phyloP scores from a whole-genome alignment of 2,888 invertebrate genomes.

The Ichneumoninae sp. region DNA sequence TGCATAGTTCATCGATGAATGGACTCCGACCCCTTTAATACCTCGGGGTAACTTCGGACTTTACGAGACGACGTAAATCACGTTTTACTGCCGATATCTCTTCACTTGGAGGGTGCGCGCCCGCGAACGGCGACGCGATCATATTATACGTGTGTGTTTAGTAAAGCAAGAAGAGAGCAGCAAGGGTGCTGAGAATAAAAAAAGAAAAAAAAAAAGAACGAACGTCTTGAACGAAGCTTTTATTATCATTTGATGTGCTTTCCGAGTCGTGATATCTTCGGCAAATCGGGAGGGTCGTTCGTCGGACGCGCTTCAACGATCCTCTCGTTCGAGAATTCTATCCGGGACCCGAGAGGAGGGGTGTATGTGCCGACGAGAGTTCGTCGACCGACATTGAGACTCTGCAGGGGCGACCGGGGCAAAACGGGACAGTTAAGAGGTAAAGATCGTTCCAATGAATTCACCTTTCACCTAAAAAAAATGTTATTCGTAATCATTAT shows the following conservation, averaged over 20 bases:
- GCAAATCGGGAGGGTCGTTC: slow-evolving; percentile 57
- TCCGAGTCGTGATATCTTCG: slow-evolving; percentile 60
- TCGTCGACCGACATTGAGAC: slow-evolving; percentile 18
- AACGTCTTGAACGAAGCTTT: slow-evolving; percentile 58
- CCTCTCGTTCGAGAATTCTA: slow-evolving; percentile 31
- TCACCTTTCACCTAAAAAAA: background rate
- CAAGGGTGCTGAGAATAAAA: slow-evolving; percentile 20
- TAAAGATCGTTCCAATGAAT: background rate
- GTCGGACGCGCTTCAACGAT: slow-evolving; percentile 46
- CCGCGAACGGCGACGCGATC: slow-evolving; percentile 35
- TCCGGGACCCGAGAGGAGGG: background rate
- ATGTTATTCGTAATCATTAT: background rate
- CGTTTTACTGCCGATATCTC: slow-evolving; percentile 72
- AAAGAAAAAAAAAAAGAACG: slow-evolving; percentile 24
- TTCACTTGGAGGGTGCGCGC: slow-evolving; percentile 60
- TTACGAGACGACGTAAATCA: slow-evolving; percentile 76
- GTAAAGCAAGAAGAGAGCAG: slow-evolving; percentile 26
- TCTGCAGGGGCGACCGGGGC: background rate
- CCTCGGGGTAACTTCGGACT: slow-evolving; percentile 66
- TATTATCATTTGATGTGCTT: slow-evolving; percentile 69
- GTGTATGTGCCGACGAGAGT: slow-evolving; percentile 1
- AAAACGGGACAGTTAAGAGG: background rate
- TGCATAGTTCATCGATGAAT: slow-evolving; percentile 60
- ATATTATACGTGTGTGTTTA: slow-evolving; percentile 47
- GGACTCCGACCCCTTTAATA: slow-evolving; percentile 66